Base-by-base conservation (phyloP, 2,888 invertebrate species). In the Ichneumoninae sp. region DNA sequence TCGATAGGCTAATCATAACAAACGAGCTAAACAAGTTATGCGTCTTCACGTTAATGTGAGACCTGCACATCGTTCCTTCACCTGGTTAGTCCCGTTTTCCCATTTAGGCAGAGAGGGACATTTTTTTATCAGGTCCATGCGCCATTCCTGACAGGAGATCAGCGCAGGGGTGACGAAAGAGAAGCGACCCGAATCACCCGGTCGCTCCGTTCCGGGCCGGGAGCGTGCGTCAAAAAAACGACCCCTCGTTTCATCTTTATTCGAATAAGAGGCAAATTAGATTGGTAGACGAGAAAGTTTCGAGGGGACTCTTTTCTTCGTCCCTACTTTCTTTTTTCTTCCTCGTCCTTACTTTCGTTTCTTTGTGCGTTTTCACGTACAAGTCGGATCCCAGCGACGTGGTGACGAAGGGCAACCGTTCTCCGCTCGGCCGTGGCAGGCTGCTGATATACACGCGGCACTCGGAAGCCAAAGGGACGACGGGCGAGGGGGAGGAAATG, bases 201-300 rank as follows among this genome's bases (percentile, higher is more conserved):
- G 47, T 52, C 36, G 13, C 40, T 36, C 10, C 10, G 3, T 22
- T n/a, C 8, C 50, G 33, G 26, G 22, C 30, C 40, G 5, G n/a
- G 16, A 1, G 36, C 44, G 57, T 44, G 73, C 52, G 33, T 33
- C 60, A 40, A 81, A 76, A 76, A 63, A 69, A 10, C 44, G 33
- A 63, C 68, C 81, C 33, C 73, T 19, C 26, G 36, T 81, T 44
- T 36, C 47, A 81, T 75, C 69, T 75, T 75, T 69, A 76, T 71
- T 82, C 81, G 84, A 16, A 87, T 85, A 85, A 86, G 77, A 85
- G 81, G 81, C 83, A 85, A 87, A 88, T 88, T 86, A 83, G 69
- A 86, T 86, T 76, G 73, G 68, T 82, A 54, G 78, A 80, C 65
- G 83, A 80, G 74, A 83, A 87, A 87, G 78, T 87, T 82, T 85